These are phyloP conservation scores for Halictus rubicundus DNA, from an alignment of 1,140 invertebrate species.

Conservation along the genomic window DNA sequence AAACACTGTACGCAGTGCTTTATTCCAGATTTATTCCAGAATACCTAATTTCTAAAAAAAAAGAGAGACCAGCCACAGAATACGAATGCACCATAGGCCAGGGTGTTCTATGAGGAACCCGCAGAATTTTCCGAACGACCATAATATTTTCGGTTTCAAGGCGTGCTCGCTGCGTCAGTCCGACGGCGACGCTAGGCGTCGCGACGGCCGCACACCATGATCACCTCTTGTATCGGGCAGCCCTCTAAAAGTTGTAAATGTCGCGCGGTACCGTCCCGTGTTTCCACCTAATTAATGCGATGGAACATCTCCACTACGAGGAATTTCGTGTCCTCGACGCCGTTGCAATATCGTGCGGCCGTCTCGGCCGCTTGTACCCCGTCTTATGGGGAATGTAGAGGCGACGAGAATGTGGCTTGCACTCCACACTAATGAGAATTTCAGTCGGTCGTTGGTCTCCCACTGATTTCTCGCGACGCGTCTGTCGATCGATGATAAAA, in stretches of 20 bases:
- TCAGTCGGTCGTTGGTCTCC: conserved; percentile 23
- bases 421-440: conserved; percentile 55
- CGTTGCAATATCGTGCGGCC: conserved; percentile 50
- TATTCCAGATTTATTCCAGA: no score
- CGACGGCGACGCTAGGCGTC: no score
- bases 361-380: conserved; percentile 39
- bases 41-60: no score
- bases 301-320: conserved; percentile 39
- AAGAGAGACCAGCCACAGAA: no score
- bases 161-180: no score
- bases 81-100: no score
- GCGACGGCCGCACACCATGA: neutral
- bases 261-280: conserved; percentile 32
- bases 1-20: no score
- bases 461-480: neutral
- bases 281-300: conserved; percentile 56
- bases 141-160: no score
- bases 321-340: conserved; percentile 41
- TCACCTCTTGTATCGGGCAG: neutral
- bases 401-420: conserved; percentile 25
- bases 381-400: conserved; percentile 40
- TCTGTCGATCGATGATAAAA: neutral
- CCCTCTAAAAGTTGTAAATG: conserved; percentile 42
- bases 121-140: no score
- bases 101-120: no score